phyloP scores from a whole-genome alignment of 2,797 vertebrate species.

The Psittacula derbiana region DNA sequence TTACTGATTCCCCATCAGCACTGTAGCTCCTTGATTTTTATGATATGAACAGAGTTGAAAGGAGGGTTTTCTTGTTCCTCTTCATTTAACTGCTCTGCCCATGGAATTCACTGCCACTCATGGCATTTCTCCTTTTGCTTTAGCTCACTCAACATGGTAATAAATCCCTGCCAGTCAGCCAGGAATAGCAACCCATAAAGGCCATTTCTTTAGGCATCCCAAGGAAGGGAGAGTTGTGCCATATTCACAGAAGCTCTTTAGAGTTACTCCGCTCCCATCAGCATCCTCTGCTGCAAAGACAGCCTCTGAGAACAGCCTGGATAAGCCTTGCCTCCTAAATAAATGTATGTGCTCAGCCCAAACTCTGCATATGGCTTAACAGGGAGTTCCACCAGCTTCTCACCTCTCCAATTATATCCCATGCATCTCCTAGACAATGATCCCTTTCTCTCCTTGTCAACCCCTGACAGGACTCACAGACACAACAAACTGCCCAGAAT shows the following conservation, averaged over 20 bases:
- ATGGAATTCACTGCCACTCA: background rate
- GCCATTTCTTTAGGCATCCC: background rate
- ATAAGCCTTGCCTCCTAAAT: background rate
- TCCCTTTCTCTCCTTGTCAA: background rate
- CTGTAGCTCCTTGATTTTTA: background rate
- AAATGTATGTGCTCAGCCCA: rapidly evolving
- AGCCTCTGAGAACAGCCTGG: background rate
- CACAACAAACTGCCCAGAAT: background rate
- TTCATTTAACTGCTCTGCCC: background rate
- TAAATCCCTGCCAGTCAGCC: background rate
- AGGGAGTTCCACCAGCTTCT: background rate
- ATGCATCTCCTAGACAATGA: rapidly evolving
- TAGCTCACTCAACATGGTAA: background rate
- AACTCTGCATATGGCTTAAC: background rate
- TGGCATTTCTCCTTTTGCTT: background rate
- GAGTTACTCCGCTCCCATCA: background rate
- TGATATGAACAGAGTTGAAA: background rate
- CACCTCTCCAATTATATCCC: background rate
- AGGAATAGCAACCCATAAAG: background rate
- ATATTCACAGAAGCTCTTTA: background rate
- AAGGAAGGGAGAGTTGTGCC: background rate
- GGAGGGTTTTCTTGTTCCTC: background rate
- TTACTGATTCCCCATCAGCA: background rate
- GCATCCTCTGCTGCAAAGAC: background rate
- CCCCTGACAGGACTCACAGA: background rate